Base-by-base conservation (phyloP, 2,797 vertebrate genomes). In the Microtus californicus region DNA sequence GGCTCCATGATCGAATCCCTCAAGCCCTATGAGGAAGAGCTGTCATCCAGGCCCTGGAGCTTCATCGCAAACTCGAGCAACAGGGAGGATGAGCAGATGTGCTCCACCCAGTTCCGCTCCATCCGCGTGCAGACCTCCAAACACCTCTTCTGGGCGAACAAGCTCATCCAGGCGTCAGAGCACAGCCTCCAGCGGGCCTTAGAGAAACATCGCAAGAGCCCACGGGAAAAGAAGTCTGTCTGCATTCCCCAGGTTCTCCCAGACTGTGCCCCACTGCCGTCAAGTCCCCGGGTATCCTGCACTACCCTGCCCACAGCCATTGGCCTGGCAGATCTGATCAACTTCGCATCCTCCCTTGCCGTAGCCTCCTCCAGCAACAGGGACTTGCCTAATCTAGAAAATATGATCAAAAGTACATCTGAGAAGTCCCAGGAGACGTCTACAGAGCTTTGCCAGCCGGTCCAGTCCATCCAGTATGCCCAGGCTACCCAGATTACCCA, bases 121-220 rank as follows among this genome's bases (percentile, higher is more conserved):
- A 74, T 96, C 94, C 11, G 2, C 0, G 90, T 94, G 51, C 97
- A 98, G 94, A 98, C 97, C 54, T 97, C 97, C 76, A 92, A 87
- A 29, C 96, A 97, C 86, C 97, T 98, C 78, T 97, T 97, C 96
- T 95, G 94, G 94, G 81, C 92, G 3, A 92, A 98, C 90, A 97
- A 97, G 90, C 11, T 85, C 71, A 77, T 92, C n/a, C 97, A 97
- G 88, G 81, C 86, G 0, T 97, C 97, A 13, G 96, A 97, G n/a
- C 10, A 74, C 85, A 97, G 77, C 74, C 67, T 95, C 23, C 31
- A 59, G 2, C 0, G 0, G 13, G 73, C 8, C 0, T 0, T 13
- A 2, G 6, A 27, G 7, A 1, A 0, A 3, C 87, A n/a, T 23
- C 1, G 0, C 59, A 6, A 37, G 7, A 45, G 29, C 9, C 0